A percentile compares a stretch with the other conserved stretches of the same genome.
These are phyloP conservation scores for Ophthalmolycus amberensis DNA, from an alignment of 2,113 vertebrate genomes.

Conservation along the genomic window DNA sequence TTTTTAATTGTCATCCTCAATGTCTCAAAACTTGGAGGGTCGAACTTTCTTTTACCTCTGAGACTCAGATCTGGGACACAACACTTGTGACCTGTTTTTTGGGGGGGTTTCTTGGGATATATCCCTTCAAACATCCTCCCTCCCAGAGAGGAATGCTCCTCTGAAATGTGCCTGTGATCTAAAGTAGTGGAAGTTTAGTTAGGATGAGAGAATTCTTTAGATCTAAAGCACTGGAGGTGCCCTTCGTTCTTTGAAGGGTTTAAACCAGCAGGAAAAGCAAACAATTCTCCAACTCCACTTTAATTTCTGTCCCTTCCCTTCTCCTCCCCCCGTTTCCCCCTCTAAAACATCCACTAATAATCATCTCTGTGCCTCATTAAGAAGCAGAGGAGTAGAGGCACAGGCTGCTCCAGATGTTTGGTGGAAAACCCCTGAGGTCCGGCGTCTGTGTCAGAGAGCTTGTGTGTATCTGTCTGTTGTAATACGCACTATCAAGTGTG, in stretches of 20 bases:
- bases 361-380: constrained; percentile 77
- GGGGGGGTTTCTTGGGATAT: constrained; percentile 33
- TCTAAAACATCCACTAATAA: constrained; percentile 73
- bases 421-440: constrained; percentile 65
- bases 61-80: constrained; percentile 50
- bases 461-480: constrained; percentile 42
- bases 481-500: constrained; percentile 34
- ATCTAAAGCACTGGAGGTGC: constrained; percentile 66
- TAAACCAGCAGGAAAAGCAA: constrained; percentile 52
- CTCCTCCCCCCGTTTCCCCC: constrained; percentile 42
- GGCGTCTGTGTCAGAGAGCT: constrained; percentile 51
- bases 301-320: constrained; percentile 39
- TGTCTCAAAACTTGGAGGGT: neutral
- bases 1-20: neutral
- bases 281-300: constrained; percentile 60
- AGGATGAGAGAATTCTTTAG: constrained; percentile 41
- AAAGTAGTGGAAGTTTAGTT: constrained; percentile 34
- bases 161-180: constrained; percentile 42
- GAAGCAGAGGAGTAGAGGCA: constrained; percentile 55
- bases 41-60: constrained; percentile 6
- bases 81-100: constrained; percentile 52
- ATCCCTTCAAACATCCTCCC: constrained; percentile 23
- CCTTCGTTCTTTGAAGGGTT: constrained; percentile 24
- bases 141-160: constrained; percentile 8
- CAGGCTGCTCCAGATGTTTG: constrained; percentile 76